These are phyloP conservation scores for Reinhardtius hippoglossoides DNA, from an alignment of 2,113 vertebrate genomes.

Conservation along the genomic window DNA sequence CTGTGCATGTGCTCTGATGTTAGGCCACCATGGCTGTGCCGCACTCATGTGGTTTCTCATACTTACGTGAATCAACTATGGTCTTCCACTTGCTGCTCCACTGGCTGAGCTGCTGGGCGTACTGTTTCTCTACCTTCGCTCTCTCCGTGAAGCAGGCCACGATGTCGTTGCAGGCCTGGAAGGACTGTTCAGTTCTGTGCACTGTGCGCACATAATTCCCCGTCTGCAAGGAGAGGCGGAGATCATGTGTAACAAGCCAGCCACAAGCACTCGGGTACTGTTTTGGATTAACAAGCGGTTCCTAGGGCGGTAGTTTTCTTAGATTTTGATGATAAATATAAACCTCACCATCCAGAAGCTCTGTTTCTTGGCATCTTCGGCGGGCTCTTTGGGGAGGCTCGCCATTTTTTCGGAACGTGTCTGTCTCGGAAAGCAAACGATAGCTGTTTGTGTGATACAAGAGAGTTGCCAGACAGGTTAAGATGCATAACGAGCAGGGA, in stretches of 20 bases:
- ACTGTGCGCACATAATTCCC: constrained; percentile 83
- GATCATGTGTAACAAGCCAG: background rate
- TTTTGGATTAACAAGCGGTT: background rate
- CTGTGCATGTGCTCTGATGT: constrained; percentile 7
- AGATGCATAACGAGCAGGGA: constrained; percentile 27
- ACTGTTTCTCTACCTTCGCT: constrained; percentile 85
- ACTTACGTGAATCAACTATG: constrained; percentile 84
- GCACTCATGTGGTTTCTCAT: background rate
- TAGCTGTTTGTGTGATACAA: constrained; percentile 16
- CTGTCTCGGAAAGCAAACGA: constrained; percentile 49
- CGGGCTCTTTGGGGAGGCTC: constrained; percentile 69
- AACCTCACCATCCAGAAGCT: constrained; percentile 87
- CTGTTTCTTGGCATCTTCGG: constrained; percentile 73
- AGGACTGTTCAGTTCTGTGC: constrained; percentile 81
- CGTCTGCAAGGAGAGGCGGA: constrained; percentile 72
- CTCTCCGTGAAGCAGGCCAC: constrained; percentile 86
- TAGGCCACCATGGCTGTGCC: background rate
- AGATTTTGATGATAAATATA: background rate
- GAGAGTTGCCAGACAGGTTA: constrained; percentile 53
- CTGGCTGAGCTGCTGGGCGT: constrained; percentile 85
- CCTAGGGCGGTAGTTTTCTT: background rate
- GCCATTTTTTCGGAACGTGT: constrained; percentile 64
- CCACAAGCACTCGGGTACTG: constrained; percentile 5
- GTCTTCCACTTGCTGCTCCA: constrained; percentile 89
- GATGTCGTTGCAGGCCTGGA: constrained; percentile 85